phyloP scores from a whole-genome alignment of 2,797 vertebrate species.

The Strix occidentalis region DNA sequence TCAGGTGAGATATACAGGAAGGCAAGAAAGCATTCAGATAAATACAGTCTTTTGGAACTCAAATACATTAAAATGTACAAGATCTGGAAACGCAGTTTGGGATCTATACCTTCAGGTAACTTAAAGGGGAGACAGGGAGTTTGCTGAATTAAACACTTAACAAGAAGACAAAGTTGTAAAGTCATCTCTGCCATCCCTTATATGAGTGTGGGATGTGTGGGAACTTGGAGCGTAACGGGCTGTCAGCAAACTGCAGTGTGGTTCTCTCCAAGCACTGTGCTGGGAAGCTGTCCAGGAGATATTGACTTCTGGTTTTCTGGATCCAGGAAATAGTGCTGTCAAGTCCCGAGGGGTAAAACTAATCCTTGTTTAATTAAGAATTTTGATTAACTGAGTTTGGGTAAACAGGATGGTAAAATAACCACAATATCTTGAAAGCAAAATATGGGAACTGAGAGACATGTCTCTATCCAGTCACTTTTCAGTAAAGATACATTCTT shows the following conservation, averaged over 20 bases:
- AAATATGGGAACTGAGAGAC: not conserved
- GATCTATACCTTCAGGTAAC: not conserved
- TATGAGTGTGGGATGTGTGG: not conserved
- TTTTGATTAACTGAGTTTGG: conserved; percentile 46
- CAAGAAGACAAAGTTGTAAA: not conserved
- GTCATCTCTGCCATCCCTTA: not conserved
- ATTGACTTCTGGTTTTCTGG: conserved; percentile 44
- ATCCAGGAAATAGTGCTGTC: conserved; percentile 47
- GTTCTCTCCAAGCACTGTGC: not conserved
- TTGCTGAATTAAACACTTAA: not conserved
- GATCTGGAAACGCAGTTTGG: not conserved
- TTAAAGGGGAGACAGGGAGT: not conserved
- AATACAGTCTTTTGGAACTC: not conserved
- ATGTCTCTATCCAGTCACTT: not conserved
- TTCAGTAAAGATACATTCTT: not conserved
- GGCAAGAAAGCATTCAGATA: not conserved
- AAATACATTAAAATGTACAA: not conserved
- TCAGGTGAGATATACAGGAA: not conserved
- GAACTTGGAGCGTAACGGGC: not conserved
- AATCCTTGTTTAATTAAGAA: conserved; percentile 66
- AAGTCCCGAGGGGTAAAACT: conserved; percentile 47
- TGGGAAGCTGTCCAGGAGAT: conserved; percentile 52
- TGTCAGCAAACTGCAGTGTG: not conserved
- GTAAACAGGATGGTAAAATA: conserved; percentile 30
- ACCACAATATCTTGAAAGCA: conserved; percentile 31